Evolutionary conservation across 2,888 invertebrate species (phyloP).

Genomic region (Dioctria linearis): DNA sequence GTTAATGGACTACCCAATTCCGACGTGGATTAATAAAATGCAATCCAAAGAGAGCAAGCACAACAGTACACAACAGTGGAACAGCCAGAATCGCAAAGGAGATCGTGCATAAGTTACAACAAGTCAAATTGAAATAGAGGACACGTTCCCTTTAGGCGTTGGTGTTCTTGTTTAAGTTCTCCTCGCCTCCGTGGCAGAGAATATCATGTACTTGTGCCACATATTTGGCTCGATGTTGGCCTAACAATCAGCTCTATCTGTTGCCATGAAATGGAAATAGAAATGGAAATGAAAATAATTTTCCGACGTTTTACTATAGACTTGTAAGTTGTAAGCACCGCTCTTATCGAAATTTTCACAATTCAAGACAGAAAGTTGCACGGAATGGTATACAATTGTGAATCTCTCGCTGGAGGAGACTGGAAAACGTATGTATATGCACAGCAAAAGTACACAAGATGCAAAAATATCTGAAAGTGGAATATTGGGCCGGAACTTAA

Average conservation of each 20-base stretch:
- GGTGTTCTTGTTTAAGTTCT: conserved; percentile 29
- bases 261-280: background rate
- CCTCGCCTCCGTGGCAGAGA: background rate
- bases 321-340: background rate
- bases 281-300: conserved; percentile 28
- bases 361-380: conserved; percentile 29
- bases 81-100: conserved; percentile 11
- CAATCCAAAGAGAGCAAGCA: conserved; percentile 4
- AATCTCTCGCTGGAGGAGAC: conserved; percentile 12
- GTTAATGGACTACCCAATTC: conserved; percentile 61
- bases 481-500: conserved; percentile 58
- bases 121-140: conserved; percentile 9
- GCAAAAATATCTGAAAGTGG: conserved; percentile 58
- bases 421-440: background rate
- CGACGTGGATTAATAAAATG: conserved; percentile 54
- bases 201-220: conserved; percentile 1
- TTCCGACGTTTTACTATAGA: background rate
- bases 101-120: conserved; percentile 7
- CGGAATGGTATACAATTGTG: background rate
- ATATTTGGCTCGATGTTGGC: conserved; percentile 7
- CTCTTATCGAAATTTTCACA: conserved; percentile 39
- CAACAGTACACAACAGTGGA: background rate
- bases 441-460: conserved; percentile 37
- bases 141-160: conserved; percentile 37
- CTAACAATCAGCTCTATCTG: background rate